Evolutionary conservation across 1,140 invertebrate genomes (phyloP).

Genomic region (Cotesia typhae): DNA sequence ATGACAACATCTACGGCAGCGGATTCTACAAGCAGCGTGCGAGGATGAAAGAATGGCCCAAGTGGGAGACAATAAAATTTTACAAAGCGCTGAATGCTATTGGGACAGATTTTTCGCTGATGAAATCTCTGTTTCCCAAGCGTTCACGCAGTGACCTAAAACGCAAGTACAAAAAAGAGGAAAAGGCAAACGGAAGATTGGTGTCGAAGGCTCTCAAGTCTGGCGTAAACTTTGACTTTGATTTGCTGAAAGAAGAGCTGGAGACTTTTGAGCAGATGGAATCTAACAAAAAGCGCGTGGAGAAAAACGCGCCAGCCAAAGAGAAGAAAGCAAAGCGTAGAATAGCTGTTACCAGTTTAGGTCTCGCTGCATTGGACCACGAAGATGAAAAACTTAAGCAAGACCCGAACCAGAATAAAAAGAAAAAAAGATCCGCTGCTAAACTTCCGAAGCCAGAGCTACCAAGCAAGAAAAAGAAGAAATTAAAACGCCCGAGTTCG

Average conservation of each 20-base stretch:
- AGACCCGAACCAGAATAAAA: too few species aligned
- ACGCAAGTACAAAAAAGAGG: constrained; percentile 77
- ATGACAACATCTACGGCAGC: constrained; percentile 70
- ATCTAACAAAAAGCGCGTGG: constrained; percentile 40
- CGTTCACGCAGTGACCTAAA: constrained; percentile 83
- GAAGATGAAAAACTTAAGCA: too few species aligned
- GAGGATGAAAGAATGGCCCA: constrained; percentile 73
- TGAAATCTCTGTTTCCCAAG: constrained; percentile 83
- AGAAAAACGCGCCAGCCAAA: constrained; percentile 37
- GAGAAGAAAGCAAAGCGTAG: constrained; percentile 9
- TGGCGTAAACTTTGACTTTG: constrained; percentile 65
- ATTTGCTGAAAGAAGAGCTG: constrained; percentile 62
- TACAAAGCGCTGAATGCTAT: constrained; percentile 87
- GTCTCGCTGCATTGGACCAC: neutral
- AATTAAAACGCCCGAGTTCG: neutral
- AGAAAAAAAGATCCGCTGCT: too few species aligned
- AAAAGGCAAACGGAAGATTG: constrained; percentile 66
- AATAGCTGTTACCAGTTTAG: neutral
- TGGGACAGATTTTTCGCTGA: constrained; percentile 90
- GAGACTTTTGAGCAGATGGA: constrained; percentile 45
- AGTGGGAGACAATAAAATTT: constrained; percentile 83
- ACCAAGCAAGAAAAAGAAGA: too few species aligned
- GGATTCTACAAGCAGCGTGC: constrained; percentile 73
- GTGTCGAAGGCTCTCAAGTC: constrained; percentile 69
- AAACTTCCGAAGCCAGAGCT: too few species aligned